phyloP scores from a whole-genome alignment of 2,888 invertebrate species.

The Anthrax anthrax region DNA sequence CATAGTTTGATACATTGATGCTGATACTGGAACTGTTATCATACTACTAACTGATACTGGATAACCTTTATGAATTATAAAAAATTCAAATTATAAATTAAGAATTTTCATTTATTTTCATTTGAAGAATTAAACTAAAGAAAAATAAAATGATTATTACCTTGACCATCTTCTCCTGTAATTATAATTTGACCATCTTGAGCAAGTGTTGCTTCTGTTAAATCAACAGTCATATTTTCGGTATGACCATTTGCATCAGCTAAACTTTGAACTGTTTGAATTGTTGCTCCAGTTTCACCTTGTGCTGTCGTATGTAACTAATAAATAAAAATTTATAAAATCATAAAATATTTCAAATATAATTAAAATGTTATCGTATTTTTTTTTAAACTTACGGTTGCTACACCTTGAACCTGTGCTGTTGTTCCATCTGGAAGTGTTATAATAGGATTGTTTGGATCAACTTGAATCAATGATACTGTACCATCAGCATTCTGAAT shows the following conservation, averaged over 20 bases:
- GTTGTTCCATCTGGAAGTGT: constrained; percentile 92
- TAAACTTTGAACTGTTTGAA: constrained; percentile 55
- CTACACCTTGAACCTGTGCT: constrained; percentile 70
- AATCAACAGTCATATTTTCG: constrained; percentile 71
- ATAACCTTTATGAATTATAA: constrained; percentile 25
- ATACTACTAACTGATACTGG: constrained; percentile 82
- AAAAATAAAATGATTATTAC: constrained; percentile 22
- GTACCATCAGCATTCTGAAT: constrained; percentile 95
- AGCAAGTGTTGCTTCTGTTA: constrained; percentile 81
- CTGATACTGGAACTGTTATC: constrained; percentile 88
- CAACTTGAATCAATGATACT: constrained; percentile 89
- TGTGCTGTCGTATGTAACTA: constrained; percentile 46
- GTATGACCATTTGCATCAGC: constrained; percentile 53
- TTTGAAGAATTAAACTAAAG: neutral
- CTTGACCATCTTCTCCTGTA: constrained; percentile 88
- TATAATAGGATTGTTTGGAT: constrained; percentile 86
- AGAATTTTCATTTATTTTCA: neutral
- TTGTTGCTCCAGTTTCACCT: constrained; percentile 44
- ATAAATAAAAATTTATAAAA: constrained; percentile 8
- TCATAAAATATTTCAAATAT: too few relatives aligned
- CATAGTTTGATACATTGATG: constrained; percentile 93
- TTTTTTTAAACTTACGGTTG: constrained; percentile 32
- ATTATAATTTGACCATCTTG: constrained; percentile 91
- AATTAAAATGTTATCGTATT: neutral
- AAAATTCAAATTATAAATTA: too few relatives aligned